phyloP scores from a whole-genome alignment of 2,888 invertebrate genomes.

The Anticlea derivata region DNA sequence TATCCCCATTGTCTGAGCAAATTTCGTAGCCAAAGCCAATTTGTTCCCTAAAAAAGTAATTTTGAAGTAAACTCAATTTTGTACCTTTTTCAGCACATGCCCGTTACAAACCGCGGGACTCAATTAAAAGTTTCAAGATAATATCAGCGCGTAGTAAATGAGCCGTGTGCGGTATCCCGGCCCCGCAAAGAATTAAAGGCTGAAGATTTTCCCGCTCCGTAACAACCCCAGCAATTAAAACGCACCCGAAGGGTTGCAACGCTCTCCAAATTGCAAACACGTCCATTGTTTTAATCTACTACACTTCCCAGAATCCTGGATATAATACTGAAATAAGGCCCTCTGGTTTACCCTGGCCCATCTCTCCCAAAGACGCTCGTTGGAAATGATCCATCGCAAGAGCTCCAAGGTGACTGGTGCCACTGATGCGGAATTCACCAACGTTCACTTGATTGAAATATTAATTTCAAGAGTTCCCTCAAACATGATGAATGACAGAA shows the following conservation, averaged over 20 bases:
- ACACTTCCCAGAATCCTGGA: slow-evolving; percentile 61
- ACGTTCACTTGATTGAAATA: slow-evolving; percentile 72
- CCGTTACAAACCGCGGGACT: slow-evolving; percentile 9
- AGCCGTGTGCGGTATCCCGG: slow-evolving; percentile 50
- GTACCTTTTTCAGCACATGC: not conserved
- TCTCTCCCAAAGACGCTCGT: slow-evolving; percentile 26
- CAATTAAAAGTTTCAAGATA: slow-evolving; percentile 43
- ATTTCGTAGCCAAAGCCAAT: too few species aligned
- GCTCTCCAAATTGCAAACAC: slow-evolving; percentile 78
- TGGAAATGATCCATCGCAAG: slow-evolving; percentile 27
- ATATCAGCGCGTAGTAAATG: slow-evolving; percentile 54
- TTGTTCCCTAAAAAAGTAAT: too few species aligned
- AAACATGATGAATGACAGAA: slow-evolving; percentile 33
- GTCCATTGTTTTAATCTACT: slow-evolving; percentile 81
- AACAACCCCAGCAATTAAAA: slow-evolving; percentile 77
- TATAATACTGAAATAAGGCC: slow-evolving; percentile 62
- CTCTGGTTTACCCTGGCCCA: slow-evolving; percentile 52
- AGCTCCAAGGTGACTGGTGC: slow-evolving; percentile 51
- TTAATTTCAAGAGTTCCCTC: slow-evolving; percentile 58
- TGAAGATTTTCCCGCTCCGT: slow-evolving; percentile 56
- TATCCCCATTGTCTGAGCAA: too few species aligned
- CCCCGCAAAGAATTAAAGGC: slow-evolving; percentile 57
- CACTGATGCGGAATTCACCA: slow-evolving; percentile 51
- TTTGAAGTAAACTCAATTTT: not conserved
- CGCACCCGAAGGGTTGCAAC: slow-evolving; percentile 80